Evolutionary conservation across 1,140 invertebrate species (phyloP).

Genomic region (Samia ricini): DNA sequence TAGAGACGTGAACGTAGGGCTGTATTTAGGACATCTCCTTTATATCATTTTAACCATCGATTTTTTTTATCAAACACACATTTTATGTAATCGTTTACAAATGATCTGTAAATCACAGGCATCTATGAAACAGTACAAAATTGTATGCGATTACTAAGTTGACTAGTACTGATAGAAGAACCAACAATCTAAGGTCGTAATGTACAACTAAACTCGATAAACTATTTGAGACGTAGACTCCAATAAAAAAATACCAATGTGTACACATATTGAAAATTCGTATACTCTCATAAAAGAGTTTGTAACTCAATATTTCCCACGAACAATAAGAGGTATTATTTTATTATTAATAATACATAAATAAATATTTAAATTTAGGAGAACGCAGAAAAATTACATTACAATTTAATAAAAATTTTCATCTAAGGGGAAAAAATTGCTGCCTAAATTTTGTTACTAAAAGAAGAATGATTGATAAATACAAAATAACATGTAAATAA

Average conservation of each 20-base stretch:
- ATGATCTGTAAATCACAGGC: neutral
- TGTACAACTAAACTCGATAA: neutral
- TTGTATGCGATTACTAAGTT: neutral
- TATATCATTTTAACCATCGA: neutral
- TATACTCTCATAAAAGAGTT: too few species aligned
- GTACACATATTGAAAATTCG: neutral
- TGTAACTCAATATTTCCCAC: too few species aligned
- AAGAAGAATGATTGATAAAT: too few species aligned
- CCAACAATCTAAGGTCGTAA: neutral
- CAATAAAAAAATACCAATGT: neutral
- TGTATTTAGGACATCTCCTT: constrained; percentile 26
- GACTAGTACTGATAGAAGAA: neutral
- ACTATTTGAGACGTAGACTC: neutral
- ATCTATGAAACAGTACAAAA: neutral
- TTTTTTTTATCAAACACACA: neutral
- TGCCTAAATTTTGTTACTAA: too few species aligned
- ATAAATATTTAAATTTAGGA: too few species aligned
- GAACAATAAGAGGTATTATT: too few species aligned
- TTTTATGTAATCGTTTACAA: neutral
- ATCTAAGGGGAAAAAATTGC: too few species aligned
- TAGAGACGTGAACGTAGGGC: constrained; percentile 35
- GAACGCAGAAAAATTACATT: too few species aligned
- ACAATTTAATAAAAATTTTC: too few species aligned
- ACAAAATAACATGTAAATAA: too few species aligned
- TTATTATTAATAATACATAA: too few species aligned